Evolutionary conservation across 2,888 invertebrate genomes (phyloP), one percentile per base, ranked within the genome.

Genomic region (Eudasyphora cyanicolor): DNA sequence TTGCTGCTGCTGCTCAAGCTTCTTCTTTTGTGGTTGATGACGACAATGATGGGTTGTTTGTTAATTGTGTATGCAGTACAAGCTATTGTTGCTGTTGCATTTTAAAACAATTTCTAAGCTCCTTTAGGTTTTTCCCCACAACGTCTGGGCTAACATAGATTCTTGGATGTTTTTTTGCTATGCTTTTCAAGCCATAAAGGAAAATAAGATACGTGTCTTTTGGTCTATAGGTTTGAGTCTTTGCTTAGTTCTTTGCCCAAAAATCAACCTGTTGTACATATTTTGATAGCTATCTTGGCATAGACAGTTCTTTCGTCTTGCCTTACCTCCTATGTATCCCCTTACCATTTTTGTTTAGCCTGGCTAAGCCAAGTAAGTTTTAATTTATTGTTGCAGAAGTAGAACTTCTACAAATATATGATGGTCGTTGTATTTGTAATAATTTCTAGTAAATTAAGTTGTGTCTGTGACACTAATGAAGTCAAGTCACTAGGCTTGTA

Each of bases 11-110:
- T 27, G 2, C 1, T 17, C n/a, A 10, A 6, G 32, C 57, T 27
- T 24, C 24, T 17, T 32, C 32, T 19, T 5, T 17, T 19, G 17
- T 6, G 1, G 19, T 17, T 3, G 49, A 49, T 62, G 29, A 60
- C 17, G 60, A 27, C 12, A 14, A 27, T 69, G 38, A 51, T 71
- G 35, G 54, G 64, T 64, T 81, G 84, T 81, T 78, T 71, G 78
- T 81, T 84, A 84, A 84, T 84, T 84, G 84, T 75, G 24, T 64
- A 42, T 24, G 71, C 54, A 71, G 21, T 71, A 71, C 54, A 71
- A 71, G 71, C 71, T 35, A 57, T 71, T 71, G 71, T 70, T 49
- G 70, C 70, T 51, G 51, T 60, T 64, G 64, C 64, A 64, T 64
- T 64, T n/a, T 64, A 64, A 64, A 64, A 60, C 32, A 60, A n/a